Base-by-base conservation (phyloP, 2,888 invertebrate species). In the Dryadula phaetusa region DNA sequence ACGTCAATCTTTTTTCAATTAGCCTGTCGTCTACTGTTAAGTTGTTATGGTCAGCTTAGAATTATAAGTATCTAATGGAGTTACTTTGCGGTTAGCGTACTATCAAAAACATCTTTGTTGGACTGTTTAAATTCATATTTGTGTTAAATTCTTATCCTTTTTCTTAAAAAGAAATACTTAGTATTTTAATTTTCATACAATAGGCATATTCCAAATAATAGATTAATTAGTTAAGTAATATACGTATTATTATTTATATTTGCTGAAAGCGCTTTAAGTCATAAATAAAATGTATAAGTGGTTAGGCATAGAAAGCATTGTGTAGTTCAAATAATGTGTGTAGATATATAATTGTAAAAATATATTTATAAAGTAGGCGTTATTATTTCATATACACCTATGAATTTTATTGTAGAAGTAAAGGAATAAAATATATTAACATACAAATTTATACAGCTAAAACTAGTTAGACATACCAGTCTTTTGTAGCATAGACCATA, bases 1-100 rank as follows among this genome's bases (percentile, higher is more conserved):
- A 22, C 8, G 22, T n/a, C 37, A 56, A 40, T 56, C 40, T 40
- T 56, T 56, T 56, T 40, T 56, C 56, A 22, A 40, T 56, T 25
- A 56, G n/a, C 40, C 22, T 56, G 22, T n/a, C 56, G 25, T 56
- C n/a, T 56, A 10, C 40, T 56, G 25, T 52, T 52, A 52, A 52
- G 40, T 56, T 25, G 40, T 40, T 56, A 56, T 22, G 22, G 10
- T 25, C n/a, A 40, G 5, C n/a, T n/a, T n/a, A 14, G n/a, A 8
- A 22, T 40, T 16, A 40, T 40, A n/a, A 44, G 12, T 5, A n/a
- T 14, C 18, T 62, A 37, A 54, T 54, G 20, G 40, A 6, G 42
- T 12, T 20, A 18, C 32, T 44, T 16, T 54, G 44, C 20, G 53
- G 53, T 54, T 16, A 44, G 12, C 3, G 1, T 40, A 22, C n/a